Evolutionary conservation across 1,140 invertebrate genomes (phyloP).

Genomic region (Penaeus indicus): DNA sequence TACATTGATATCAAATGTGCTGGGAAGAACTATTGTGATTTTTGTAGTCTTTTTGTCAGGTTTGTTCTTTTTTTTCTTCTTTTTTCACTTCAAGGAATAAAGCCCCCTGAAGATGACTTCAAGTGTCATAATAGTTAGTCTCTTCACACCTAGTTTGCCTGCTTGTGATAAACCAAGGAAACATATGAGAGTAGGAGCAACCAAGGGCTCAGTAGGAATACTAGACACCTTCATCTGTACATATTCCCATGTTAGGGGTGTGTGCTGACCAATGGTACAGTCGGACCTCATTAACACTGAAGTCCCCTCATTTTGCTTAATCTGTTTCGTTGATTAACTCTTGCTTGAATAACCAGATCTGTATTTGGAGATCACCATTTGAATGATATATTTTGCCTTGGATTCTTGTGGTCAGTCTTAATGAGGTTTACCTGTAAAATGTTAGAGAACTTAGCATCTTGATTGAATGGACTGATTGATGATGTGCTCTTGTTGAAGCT

Average conservation of each 20-base stretch:
- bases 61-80: too few species aligned
- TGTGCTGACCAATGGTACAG: constrained; percentile 42
- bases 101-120: too few species aligned
- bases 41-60: too few species aligned
- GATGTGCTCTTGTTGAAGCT: constrained; percentile 40
- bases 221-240: constrained; percentile 40
- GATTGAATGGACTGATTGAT: constrained; percentile 29
- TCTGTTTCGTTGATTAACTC: neutral
- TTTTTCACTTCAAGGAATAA: too few species aligned
- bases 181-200: constrained; percentile 12
- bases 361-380: too few species aligned
- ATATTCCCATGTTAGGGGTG: constrained; percentile 37
- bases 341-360: neutral
- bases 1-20: too few species aligned
- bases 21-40: too few species aligned
- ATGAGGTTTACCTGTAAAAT: constrained; percentile 36
- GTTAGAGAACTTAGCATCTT: constrained; percentile 36
- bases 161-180: constrained; percentile 20
- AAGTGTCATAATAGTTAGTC: neutral
- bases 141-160: constrained; percentile 7
- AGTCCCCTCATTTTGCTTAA: constrained; percentile 5
- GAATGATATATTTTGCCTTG: neutral
- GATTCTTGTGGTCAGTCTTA: constrained; percentile 22
- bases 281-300: constrained; percentile 34
- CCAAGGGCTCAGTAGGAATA: constrained; percentile 30